Conservation (phyloP, 2,888 invertebrate species). For the Beris morrisii region DNA sequence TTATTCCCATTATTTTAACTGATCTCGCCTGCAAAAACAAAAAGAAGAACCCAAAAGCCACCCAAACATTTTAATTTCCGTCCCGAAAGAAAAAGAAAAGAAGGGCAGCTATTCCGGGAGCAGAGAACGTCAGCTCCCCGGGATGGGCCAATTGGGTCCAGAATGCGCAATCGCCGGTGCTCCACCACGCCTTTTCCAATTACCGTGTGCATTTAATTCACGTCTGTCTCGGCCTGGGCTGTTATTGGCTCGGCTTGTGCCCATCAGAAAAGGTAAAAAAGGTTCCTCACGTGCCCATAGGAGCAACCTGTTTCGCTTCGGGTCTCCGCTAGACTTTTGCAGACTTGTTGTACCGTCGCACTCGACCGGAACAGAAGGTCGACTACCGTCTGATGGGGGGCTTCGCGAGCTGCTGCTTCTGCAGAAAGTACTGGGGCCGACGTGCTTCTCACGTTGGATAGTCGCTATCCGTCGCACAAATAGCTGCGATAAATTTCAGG, state of each 20-base stretch:
- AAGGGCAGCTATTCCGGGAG: background rate
- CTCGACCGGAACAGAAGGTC: conserved; percentile 6
- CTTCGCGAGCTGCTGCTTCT: too few species aligned
- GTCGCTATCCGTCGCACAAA: too few species aligned
- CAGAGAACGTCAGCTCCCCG: background rate
- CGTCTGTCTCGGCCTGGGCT: background rate
- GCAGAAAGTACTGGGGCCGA: too few species aligned
- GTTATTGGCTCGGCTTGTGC: conserved; percentile 15
- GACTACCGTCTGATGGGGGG: background rate
- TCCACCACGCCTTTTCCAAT: conserved; percentile 33
- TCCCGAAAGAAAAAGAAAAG: too few species aligned
- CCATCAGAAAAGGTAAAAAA: conserved; percentile 21
- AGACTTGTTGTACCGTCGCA: conserved; percentile 8
- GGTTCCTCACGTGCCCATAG: conserved; percentile 21
- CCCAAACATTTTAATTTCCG: too few species aligned
- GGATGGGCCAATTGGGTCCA: conserved; percentile 31
- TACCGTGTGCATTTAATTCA: conserved; percentile 17
- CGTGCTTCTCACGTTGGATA: too few species aligned
- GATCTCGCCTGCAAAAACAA: conserved; percentile 10
- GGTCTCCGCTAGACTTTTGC: conserved; percentile 6
- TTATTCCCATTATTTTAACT: conserved; percentile 30
- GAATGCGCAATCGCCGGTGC: conserved; percentile 26
- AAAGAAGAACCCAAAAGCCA: conserved; percentile 3
- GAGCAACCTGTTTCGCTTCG: conserved; percentile 26
- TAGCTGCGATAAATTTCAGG: too few species aligned